A percentile compares a stretch with the other conserved stretches of the same genome.
These are phyloP conservation scores for Neodiprion fabricii DNA, from an alignment of 1,140 invertebrate species.

Conservation along the genomic window DNA sequence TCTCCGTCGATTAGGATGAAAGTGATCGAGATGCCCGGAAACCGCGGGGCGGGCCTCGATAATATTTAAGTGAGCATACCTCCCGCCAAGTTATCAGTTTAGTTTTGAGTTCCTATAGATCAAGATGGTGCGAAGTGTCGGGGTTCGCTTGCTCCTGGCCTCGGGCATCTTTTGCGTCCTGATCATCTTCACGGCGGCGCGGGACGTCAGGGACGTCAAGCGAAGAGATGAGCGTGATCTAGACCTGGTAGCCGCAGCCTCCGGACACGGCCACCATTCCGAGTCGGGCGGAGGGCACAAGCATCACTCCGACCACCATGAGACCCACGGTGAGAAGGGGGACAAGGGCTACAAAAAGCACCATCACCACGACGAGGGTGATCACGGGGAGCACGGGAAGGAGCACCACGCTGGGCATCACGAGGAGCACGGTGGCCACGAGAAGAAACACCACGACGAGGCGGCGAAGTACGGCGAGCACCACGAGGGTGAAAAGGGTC, in stretches of 20 bases:
- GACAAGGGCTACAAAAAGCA: slow-evolving; percentile 70
- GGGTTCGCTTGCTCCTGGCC: background rate
- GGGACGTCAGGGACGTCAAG: slow-evolving; percentile 17
- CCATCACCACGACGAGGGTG: slow-evolving; percentile 71
- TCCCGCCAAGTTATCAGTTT: slow-evolving; percentile 17
- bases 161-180: slow-evolving; percentile 12
- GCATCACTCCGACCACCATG: slow-evolving; percentile 67
- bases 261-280: slow-evolving; percentile 57
- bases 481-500: slow-evolving; percentile 76
- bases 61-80: slow-evolving; percentile 26
- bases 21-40: slow-evolving; percentile 11
- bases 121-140: slow-evolving; percentile 18
- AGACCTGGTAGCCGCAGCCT: slow-evolving; percentile 59
- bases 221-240: background rate
- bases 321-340: slow-evolving; percentile 66
- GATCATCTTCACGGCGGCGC: slow-evolving; percentile 15
- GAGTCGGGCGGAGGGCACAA: slow-evolving; percentile 69
- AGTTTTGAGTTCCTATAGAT: slow-evolving; percentile 13
- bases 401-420: slow-evolving; percentile 75
- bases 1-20: background rate
- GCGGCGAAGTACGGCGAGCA: slow-evolving; percentile 72
- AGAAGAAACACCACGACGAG: slow-evolving; percentile 79
- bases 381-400: slow-evolving; percentile 75
- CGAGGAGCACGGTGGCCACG: slow-evolving; percentile 74
- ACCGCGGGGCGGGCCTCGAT: slow-evolving; percentile 19